Conservation (phyloP, 2,113 vertebrate genomes). For the Dissostichus mawsoni region DNA sequence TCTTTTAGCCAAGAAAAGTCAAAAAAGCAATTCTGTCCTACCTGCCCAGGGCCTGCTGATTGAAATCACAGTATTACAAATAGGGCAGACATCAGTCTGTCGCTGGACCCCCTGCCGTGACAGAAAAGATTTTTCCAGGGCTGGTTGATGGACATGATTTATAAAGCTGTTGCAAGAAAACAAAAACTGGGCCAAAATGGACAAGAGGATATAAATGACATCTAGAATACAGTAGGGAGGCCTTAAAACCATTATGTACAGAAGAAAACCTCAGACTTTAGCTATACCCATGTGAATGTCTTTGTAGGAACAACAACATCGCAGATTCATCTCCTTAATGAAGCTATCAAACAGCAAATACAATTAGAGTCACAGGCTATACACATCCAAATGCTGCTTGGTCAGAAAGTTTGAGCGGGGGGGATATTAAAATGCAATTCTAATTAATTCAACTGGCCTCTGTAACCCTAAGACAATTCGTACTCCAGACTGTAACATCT, state of each 20-base stretch:
- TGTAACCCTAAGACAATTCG: constrained; percentile 89
- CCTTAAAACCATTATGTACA: background rate
- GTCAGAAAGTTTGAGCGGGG: constrained; percentile 71
- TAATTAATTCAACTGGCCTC: constrained; percentile 95
- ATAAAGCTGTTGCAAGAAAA: constrained; percentile 42
- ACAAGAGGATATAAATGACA: constrained; percentile 29
- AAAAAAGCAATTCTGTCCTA: constrained; percentile 49
- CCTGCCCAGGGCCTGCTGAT: constrained; percentile 35
- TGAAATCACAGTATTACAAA: constrained; percentile 48
- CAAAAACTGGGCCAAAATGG: constrained; percentile 43
- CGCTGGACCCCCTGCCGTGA: constrained; percentile 51
- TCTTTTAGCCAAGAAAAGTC: constrained; percentile 34
- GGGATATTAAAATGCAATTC: constrained; percentile 88
- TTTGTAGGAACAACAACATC: constrained; percentile 7
- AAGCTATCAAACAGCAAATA: constrained; percentile 34
- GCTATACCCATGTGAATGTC: background rate
- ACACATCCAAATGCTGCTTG: constrained; percentile 39
- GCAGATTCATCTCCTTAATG: constrained; percentile 38
- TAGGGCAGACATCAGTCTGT: constrained; percentile 43
- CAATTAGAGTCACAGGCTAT: constrained; percentile 41
- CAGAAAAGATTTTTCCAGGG: constrained; percentile 53
- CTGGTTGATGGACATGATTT: constrained; percentile 63
- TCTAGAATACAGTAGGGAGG: background rate
- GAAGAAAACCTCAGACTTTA: background rate
- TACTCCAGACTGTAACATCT: constrained; percentile 93